phyloP scores from a whole-genome alignment of 2,113 vertebrate genomes.

The Xenotilapia flavipinnis region DNA sequence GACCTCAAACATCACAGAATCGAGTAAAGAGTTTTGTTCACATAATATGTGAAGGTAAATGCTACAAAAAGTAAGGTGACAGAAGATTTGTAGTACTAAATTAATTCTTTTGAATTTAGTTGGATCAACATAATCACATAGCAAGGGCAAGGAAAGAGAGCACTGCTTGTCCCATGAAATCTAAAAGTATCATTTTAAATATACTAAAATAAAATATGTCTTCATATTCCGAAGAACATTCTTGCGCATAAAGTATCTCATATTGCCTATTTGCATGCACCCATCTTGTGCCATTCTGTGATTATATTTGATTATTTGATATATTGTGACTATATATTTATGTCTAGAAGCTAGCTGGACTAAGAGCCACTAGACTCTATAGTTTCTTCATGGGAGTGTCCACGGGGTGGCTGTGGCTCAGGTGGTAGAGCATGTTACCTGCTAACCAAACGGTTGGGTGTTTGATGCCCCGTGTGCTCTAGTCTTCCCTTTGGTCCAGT shows the following conservation, averaged over 20 bases:
- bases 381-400: background rate
- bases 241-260: background rate
- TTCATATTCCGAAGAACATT: background rate
- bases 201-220: background rate
- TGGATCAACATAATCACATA: background rate
- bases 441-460: background rate
- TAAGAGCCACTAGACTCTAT: background rate
- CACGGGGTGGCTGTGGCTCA: background rate
- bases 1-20: background rate
- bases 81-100: background rate
- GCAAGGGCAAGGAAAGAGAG: background rate
- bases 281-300: background rate
- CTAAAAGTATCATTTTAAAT: background rate
- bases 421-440: background rate
- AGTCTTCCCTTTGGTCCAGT: background rate
- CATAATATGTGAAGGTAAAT: background rate
- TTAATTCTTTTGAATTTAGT: background rate
- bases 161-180: background rate
- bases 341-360: background rate
- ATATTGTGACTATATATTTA: background rate
- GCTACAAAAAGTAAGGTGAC: background rate
- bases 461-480: background rate
- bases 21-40: background rate
- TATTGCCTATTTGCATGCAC: background rate
- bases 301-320: background rate